phyloP scores from a whole-genome alignment of 2,888 invertebrate genomes.

The Frankliniella intonsa region DNA sequence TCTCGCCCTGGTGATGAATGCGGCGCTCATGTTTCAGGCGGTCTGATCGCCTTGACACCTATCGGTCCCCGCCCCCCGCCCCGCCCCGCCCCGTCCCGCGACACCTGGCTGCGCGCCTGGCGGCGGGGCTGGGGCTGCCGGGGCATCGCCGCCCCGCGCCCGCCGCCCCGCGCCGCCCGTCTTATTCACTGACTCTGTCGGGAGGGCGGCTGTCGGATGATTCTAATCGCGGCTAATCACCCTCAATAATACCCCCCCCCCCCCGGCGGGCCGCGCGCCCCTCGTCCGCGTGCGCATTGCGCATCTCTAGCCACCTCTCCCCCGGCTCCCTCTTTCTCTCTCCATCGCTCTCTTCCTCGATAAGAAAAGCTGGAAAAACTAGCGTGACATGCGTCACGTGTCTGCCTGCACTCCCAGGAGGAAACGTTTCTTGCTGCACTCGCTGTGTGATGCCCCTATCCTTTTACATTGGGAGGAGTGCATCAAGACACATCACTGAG shows the following conservation, averaged over 20 bases:
- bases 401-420: too few species aligned
- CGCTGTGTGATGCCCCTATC: too few species aligned
- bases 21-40: too few species aligned
- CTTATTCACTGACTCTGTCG: background rate
- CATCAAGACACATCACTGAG: too few species aligned
- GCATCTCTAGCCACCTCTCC: background rate
- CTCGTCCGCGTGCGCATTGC: background rate
- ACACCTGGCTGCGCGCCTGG: background rate
- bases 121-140: background rate
- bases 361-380: too few species aligned
- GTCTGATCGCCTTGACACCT: too few species aligned
- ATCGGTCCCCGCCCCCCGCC: background rate
- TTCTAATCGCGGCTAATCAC: conserved; percentile 13
- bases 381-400: too few species aligned
- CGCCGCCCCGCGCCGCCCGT: background rate
- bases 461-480: too few species aligned
- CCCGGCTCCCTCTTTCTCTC: too few species aligned
- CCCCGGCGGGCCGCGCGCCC: background rate
- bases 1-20: too few species aligned
- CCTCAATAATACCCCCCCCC: background rate
- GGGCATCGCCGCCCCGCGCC: background rate
- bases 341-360: too few species aligned
- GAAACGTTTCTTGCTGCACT: too few species aligned
- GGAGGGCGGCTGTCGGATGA: background rate
- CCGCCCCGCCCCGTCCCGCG: background rate